Percentiles rank a stretch among this genome's conserved stretches.
phyloP scores from a whole-genome alignment of 2,113 vertebrate species.

The Channa argus region DNA sequence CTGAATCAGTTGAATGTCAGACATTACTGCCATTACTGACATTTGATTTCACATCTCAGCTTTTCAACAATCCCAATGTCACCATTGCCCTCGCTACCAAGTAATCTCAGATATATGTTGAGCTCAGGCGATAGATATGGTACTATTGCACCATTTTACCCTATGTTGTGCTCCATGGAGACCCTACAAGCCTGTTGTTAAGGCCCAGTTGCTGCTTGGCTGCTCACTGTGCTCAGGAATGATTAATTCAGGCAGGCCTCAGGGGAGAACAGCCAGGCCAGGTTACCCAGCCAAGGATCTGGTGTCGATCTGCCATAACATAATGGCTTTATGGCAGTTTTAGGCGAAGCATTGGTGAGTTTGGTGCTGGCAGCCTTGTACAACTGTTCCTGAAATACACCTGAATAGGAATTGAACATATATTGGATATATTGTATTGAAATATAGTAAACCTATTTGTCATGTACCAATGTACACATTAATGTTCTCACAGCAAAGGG shows the following conservation, averaged over 20 bases:
- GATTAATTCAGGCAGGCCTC: slow-evolving; percentile 81
- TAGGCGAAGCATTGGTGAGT: slow-evolving; percentile 11
- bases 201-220: slow-evolving; percentile 67
- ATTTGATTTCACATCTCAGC: not conserved
- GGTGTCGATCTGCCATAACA: slow-evolving; percentile 67
- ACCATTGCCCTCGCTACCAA: not conserved
- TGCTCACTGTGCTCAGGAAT: slow-evolving; percentile 64
- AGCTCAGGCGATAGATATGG: not conserved
- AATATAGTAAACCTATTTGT: slow-evolving; percentile 28
- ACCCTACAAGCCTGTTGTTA: slow-evolving; percentile 65
- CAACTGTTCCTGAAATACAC: slow-evolving; percentile 38
- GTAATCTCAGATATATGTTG: not conserved
- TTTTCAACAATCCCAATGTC: not conserved
- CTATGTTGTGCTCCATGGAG: slow-evolving; percentile 52
- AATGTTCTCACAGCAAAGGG: slow-evolving; percentile 3
- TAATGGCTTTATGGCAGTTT: slow-evolving; percentile 50
- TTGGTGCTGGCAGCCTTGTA: slow-evolving; percentile 25
- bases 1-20: not conserved
- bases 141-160: slow-evolving; percentile 27
- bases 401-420: not conserved
- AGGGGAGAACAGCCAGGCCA: slow-evolving; percentile 62
- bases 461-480: not conserved
- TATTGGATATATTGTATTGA: not conserved
- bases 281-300: slow-evolving; percentile 77
- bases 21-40: not conserved